Conservation (phyloP, 2,797 vertebrate genomes). For the Poecilia wingei region DNA sequence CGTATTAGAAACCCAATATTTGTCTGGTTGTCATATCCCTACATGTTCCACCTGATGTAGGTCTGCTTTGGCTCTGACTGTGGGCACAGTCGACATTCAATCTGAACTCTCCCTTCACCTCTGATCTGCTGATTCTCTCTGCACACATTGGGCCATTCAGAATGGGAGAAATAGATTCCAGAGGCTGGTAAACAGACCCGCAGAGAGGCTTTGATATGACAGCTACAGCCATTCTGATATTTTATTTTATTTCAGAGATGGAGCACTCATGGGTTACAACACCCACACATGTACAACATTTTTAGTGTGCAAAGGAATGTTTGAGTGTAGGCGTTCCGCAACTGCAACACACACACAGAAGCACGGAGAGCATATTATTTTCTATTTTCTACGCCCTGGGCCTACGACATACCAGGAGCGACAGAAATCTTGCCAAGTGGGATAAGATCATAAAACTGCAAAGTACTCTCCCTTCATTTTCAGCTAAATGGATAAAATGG, state of each 20-base stretch:
- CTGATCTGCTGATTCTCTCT: conserved; percentile 55
- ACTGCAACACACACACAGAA: conserved; percentile 29
- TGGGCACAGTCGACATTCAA: conserved; percentile 31
- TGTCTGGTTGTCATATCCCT: conserved; percentile 41
- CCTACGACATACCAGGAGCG: conserved; percentile 74
- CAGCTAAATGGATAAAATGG: conserved; percentile 81
- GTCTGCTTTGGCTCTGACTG: conserved; percentile 21
- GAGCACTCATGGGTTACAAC: conserved; percentile 49
- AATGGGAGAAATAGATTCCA: conserved; percentile 25
- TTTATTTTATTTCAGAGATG: conserved; percentile 40
- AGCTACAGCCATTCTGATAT: conserved; percentile 29
- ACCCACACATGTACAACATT: conserved; percentile 55
- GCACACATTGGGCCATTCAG: conserved; percentile 24
- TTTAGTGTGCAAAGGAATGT: conserved; percentile 55
- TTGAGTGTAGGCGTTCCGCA: conserved; percentile 59
- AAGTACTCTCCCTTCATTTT: conserved; percentile 81
- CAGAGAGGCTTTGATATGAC: conserved; percentile 46
- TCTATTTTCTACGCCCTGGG: conserved; percentile 73
- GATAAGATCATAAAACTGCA: conserved; percentile 81
- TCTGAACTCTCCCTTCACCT: conserved; percentile 33
- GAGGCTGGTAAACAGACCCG: conserved; percentile 39
- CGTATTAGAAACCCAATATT: conserved; percentile 18
- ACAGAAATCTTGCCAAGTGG: conserved; percentile 79
- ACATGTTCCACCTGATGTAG: conserved; percentile 36
- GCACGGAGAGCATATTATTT: conserved; percentile 43